phyloP scores from a whole-genome alignment of 2,797 vertebrate genomes.

The Sardinella longiceps region DNA sequence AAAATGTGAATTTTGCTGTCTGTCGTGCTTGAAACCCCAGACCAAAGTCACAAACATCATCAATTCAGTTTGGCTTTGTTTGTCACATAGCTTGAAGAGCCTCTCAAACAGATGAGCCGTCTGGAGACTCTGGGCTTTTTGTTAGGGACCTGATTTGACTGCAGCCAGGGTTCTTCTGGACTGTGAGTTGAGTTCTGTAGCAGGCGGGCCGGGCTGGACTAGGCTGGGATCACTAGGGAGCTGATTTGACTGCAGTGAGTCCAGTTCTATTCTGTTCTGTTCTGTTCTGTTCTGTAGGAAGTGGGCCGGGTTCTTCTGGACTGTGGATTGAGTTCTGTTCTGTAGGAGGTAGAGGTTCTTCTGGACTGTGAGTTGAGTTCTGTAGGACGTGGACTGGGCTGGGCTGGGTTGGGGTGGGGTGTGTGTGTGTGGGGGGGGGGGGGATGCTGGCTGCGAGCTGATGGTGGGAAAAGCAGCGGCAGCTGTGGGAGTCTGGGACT shows the following conservation, averaged over 20 bases:
- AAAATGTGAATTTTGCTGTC: not conserved
- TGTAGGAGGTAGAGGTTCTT: no score
- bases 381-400: not conserved
- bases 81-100: not conserved
- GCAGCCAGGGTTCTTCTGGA: no score
- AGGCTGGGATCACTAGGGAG: no score
- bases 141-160: not conserved
- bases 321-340: no score
- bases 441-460: slow-evolving; percentile 22
- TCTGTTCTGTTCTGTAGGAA: not conserved
- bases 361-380: no score
- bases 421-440: no score
- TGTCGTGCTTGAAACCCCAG: no score
- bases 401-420: no score
- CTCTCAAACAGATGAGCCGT: not conserved
- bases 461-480: slow-evolving; percentile 23
- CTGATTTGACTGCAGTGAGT: not conserved
- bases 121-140: not conserved
- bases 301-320: no score
- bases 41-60: not conserved
- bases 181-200: no score
- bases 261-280: no score
- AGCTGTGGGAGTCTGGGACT: slow-evolving; percentile 38
- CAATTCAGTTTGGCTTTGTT: not conserved
- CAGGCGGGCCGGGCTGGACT: no score